phyloP scores from a whole-genome alignment of 2,797 vertebrate genomes.

The Glyptemys insculpta region DNA sequence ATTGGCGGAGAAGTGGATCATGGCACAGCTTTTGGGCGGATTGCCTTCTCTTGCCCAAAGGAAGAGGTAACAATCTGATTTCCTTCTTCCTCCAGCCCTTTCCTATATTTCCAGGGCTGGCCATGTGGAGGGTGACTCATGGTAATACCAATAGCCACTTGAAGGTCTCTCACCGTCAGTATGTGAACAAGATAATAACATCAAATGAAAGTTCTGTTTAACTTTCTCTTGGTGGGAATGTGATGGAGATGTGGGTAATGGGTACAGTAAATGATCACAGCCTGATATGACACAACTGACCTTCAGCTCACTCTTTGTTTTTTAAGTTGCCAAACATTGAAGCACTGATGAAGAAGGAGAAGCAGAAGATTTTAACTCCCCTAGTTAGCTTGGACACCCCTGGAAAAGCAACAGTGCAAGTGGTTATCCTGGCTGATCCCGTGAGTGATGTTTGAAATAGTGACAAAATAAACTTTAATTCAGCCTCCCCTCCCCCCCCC shows the following conservation, averaged over 20 bases:
- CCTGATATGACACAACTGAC: neutral
- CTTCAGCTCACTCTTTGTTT: neutral
- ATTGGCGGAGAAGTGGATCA: constrained; percentile 87
- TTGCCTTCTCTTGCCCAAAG: constrained; percentile 94
- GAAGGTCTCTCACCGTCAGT: neutral
- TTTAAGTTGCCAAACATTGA: constrained; percentile 89
- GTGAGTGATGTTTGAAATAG: constrained; percentile 81
- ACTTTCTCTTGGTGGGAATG: rapidly evolving
- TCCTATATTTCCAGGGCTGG: neutral
- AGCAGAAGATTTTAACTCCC: constrained; percentile 92
- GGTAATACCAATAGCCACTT: rapidly evolving
- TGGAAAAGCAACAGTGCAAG: constrained; percentile 96
- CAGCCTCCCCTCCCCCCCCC: neutral
- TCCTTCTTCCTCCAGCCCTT: neutral
- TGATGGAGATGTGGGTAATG: neutral
- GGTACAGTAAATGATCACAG: neutral
- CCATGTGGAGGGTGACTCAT: neutral
- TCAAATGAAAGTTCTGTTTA: neutral
- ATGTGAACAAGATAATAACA: neutral
- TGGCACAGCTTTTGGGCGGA: constrained; percentile 93
- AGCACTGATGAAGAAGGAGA: constrained; percentile 90
- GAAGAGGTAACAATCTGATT: constrained; percentile 85
- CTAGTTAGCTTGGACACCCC: constrained; percentile 96
- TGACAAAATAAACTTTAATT: rapidly evolving
- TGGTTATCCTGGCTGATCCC: constrained; percentile 95